Percentiles rank a stretch among this genome's conserved stretches.
These are phyloP conservation scores for Sylvilagus bachmani DNA, from an alignment of 2,113 vertebrate genomes.

Conservation along the genomic window DNA sequence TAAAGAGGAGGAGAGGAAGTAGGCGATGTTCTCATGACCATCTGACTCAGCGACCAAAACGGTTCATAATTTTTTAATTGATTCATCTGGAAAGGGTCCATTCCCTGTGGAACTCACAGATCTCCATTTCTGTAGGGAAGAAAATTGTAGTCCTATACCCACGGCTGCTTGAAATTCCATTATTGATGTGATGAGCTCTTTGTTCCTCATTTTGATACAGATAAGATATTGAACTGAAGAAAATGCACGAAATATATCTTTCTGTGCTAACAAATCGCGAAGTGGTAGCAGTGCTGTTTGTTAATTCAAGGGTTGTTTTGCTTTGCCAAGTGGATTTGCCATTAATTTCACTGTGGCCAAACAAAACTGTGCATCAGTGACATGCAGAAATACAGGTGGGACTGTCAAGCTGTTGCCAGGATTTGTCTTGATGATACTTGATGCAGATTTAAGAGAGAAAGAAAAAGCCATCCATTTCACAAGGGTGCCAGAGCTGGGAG, in stretches of 20 bases:
- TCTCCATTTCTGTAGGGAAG: conserved; percentile 65
- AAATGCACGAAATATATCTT: conserved; percentile 67
- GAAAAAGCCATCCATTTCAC: background rate
- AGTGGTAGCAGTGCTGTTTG: conserved; percentile 54
- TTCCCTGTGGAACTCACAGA: conserved; percentile 66
- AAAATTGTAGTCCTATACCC: conserved; percentile 62
- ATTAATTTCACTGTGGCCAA: conserved; percentile 66
- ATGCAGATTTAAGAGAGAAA: conserved; percentile 43
- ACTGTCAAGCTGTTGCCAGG: background rate
- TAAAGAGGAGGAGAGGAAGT: background rate
- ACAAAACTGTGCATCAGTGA: background rate
- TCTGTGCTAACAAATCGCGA: conserved; percentile 40
- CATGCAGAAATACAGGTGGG: conserved; percentile 34
- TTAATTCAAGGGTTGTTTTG: conserved; percentile 79
- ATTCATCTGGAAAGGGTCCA: conserved; percentile 57
- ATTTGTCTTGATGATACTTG: conserved; percentile 51
- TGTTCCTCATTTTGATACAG: conserved; percentile 76
- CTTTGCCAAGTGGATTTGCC: conserved; percentile 66
- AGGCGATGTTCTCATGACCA: background rate
- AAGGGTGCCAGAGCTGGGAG: fast-evolving
- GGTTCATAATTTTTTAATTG: conserved; percentile 80
- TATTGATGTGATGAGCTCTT: conserved; percentile 75
- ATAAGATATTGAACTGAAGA: conserved; percentile 76
- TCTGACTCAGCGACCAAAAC: conserved; percentile 44
- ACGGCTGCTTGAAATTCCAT: conserved; percentile 68